phyloP scores from a whole-genome alignment of 1,140 invertebrate genomes.

The Caenorhabditis latens region DNA sequence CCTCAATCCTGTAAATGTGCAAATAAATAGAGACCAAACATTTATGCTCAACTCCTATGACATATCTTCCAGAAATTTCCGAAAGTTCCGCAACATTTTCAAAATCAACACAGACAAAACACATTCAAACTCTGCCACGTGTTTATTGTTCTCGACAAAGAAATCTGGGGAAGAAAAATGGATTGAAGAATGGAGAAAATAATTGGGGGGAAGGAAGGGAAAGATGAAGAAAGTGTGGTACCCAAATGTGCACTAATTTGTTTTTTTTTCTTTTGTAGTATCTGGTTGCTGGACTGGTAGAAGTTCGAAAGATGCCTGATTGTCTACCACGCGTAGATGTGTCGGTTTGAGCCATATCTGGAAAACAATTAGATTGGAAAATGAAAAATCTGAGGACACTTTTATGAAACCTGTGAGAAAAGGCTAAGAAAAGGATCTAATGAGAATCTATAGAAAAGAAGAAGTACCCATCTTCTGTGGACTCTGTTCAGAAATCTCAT shows the following conservation, averaged over 20 bases:
- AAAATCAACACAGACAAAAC: not conserved
- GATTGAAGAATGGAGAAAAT: not conserved
- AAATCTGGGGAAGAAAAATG: not conserved
- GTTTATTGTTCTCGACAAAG: constrained; percentile 56
- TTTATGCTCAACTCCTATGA: no score
- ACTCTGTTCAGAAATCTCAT: no score
- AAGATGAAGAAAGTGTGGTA: constrained; percentile 31
- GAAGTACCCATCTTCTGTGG: no score
- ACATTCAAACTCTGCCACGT: constrained; percentile 49
- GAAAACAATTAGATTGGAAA: no score
- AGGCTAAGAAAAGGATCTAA: no score
- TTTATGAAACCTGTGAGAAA: no score
- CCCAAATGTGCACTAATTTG: constrained; percentile 32
- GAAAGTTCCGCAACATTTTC: no score
- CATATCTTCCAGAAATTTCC: no score
- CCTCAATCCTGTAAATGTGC: no score
- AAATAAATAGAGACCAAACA: no score
- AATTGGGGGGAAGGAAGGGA: not conserved
- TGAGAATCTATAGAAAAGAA: no score
- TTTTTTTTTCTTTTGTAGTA: not conserved
- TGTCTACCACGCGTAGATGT: constrained; percentile 33
- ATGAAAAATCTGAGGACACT: no score
- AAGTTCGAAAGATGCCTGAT: not conserved
- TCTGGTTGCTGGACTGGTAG: not conserved
- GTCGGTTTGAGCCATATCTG: constrained; percentile 33